Conservation (phyloP, 2,888 invertebrate genomes). For the Lepidocyrtoides sp. region DNA sequence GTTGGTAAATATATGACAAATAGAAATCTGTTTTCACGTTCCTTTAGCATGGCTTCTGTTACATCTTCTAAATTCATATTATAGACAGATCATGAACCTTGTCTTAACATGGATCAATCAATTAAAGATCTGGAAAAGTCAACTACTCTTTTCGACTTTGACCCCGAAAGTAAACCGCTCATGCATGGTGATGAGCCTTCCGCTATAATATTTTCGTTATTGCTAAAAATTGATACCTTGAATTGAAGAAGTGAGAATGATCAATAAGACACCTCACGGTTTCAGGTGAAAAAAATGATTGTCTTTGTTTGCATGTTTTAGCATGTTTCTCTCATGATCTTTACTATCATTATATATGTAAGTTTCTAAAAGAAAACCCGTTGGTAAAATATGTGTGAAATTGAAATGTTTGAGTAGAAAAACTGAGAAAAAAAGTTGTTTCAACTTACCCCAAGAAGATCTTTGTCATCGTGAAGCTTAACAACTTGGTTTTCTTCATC, state of each 20-base stretch:
- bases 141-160: conserved; percentile 40
- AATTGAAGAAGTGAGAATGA: too few species aligned
- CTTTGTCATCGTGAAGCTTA: conserved; percentile 64
- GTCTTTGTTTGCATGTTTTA: too few species aligned
- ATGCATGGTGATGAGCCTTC: neutral
- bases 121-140: conserved; percentile 19
- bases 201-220: neutral
- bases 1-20: neutral
- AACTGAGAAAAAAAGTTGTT: conserved; percentile 22
- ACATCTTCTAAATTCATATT: neutral
- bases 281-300: too few species aligned
- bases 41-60: conserved; percentile 15
- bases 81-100: conserved; percentile 18
- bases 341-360: too few species aligned
- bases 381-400: too few species aligned
- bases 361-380: too few species aligned
- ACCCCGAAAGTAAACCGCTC: neutral
- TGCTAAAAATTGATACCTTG: neutral
- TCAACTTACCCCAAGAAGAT: conserved; percentile 77
- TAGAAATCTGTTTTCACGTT: conserved; percentile 11
- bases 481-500: conserved; percentile 65
- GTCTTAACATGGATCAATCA: conserved; percentile 14
- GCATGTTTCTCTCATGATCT: too few species aligned
- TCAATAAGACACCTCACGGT: too few species aligned
- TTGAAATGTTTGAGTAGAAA: too few species aligned